phyloP scores from a whole-genome alignment of 2,797 vertebrate genomes.

The Tenualosa thibaudeaui region DNA sequence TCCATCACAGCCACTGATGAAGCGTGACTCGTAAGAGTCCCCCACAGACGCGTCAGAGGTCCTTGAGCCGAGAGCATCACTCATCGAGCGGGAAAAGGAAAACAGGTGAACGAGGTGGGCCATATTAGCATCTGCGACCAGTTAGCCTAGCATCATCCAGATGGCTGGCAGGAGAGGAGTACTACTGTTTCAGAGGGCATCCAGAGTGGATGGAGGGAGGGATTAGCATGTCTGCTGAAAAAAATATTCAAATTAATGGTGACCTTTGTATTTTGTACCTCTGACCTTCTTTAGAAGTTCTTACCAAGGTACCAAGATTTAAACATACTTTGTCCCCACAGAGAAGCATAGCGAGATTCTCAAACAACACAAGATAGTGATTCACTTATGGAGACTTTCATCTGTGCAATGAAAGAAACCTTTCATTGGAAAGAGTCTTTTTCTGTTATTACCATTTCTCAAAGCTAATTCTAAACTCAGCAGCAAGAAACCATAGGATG shows the following conservation, averaged over 20 bases:
- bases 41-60: slow-evolving; percentile 32
- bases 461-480: neutral
- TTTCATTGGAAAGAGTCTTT: neutral
- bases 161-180: neutral
- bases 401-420: neutral
- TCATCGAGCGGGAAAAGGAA: slow-evolving; percentile 32
- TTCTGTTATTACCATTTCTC: neutral
- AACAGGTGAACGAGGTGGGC: slow-evolving; percentile 29
- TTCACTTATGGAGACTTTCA: neutral
- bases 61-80: slow-evolving; percentile 29
- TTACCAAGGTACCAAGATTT: neutral
- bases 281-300: neutral
- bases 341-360: neutral
- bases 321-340: neutral
- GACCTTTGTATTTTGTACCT: neutral
- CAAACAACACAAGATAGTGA: neutral
- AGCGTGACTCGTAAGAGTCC: slow-evolving; percentile 56
- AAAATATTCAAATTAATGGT: neutral
- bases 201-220: neutral
- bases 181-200: neutral
- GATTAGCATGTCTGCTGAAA: neutral
- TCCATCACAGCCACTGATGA: slow-evolving; percentile 63
- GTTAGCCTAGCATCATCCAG: slow-evolving; percentile 25
- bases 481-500: too few species aligned
- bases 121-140: slow-evolving; percentile 29